Conservation (phyloP, 30 jellyfish, hydroid and myxozoan genomes). For the Morbakka virulenta region DNA sequence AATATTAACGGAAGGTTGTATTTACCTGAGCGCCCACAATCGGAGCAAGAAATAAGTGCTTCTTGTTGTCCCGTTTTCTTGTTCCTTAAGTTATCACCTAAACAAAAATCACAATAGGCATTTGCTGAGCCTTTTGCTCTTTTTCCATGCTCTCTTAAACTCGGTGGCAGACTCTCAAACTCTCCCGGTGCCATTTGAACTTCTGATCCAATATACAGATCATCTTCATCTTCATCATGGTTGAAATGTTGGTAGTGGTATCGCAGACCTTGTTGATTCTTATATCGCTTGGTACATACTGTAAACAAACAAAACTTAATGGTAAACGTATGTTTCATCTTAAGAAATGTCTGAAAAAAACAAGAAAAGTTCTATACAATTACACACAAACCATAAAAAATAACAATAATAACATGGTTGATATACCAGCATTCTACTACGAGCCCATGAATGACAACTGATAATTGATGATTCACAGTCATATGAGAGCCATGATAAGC, state of each 20-base stretch:
- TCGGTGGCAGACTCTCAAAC: slow-evolving; percentile 2
- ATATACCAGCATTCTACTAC: too few species aligned
- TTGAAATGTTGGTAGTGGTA: slow-evolving; percentile 91
- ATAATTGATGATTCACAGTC: too few species aligned
- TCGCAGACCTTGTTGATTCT: slow-evolving; percentile 91
- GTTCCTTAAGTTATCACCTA: slow-evolving; percentile 82
- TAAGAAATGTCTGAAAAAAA: not conserved
- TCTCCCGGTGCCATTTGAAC: slow-evolving; percentile 35
- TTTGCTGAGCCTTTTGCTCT: slow-evolving; percentile 67
- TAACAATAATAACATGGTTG: too few species aligned
- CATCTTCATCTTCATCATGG: slow-evolving; percentile 78
- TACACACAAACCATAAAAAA: not conserved
- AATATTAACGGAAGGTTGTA: not conserved
- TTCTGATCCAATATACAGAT: slow-evolving; percentile 5
- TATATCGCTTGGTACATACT: slow-evolving; percentile 92
- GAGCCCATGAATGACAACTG: too few species aligned
- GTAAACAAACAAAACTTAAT: not conserved
- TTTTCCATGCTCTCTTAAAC: slow-evolving; percentile 45
- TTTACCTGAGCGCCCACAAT: slow-evolving; percentile 97
- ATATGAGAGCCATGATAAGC: too few species aligned
- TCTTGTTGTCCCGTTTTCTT: slow-evolving; percentile 79
- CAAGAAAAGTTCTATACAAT: not conserved
- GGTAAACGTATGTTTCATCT: not conserved
- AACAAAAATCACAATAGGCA: slow-evolving; percentile 91
- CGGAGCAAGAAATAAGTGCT: slow-evolving; percentile 87